These are phyloP conservation scores for Episyrphus balteatus DNA, from an alignment of 1,140 invertebrate species.

Conservation along the genomic window DNA sequence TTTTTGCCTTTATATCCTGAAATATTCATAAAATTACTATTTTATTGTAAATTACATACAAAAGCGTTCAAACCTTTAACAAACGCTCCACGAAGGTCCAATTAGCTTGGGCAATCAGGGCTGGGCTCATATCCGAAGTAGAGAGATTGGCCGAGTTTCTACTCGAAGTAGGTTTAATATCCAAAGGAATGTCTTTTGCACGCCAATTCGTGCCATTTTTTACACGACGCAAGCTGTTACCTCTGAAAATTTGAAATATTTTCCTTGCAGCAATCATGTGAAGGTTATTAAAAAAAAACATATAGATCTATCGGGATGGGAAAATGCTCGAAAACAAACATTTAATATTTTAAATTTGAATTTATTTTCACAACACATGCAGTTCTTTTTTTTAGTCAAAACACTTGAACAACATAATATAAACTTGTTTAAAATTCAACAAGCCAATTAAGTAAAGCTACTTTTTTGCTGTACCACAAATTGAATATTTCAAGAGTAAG, in stretches of 20 bases:
- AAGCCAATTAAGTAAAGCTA: neutral
- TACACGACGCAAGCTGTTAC: slow-evolving; percentile 47
- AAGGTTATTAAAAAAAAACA: neutral
- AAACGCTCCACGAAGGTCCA: slow-evolving; percentile 97
- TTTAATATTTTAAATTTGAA: neutral
- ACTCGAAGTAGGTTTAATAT: slow-evolving; percentile 31
- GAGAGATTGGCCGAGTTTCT: slow-evolving; percentile 31
- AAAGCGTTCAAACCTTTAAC: slow-evolving; percentile 59
- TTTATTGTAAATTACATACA: neutral
- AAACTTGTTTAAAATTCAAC: neutral
- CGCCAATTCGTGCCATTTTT: slow-evolving; percentile 49
- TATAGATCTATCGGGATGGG: neutral
- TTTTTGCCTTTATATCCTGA: slow-evolving; percentile 83
- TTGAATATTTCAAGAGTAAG: too few relatives aligned
- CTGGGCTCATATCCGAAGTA: slow-evolving; percentile 32
- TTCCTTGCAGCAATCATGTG: neutral
- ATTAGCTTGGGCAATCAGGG: slow-evolving; percentile 92
- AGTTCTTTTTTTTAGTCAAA: too few relatives aligned
- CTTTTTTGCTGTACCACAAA: too few relatives aligned
- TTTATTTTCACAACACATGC: too few relatives aligned
- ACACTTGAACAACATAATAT: neutral
- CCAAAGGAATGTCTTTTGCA: slow-evolving; percentile 45
- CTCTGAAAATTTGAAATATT: slow-evolving; percentile 31
- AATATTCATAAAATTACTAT: slow-evolving; percentile 1
- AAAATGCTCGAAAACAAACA: neutral